phyloP scores from a whole-genome alignment of 2,888 invertebrate genomes.

The Trimorus sp. region DNA sequence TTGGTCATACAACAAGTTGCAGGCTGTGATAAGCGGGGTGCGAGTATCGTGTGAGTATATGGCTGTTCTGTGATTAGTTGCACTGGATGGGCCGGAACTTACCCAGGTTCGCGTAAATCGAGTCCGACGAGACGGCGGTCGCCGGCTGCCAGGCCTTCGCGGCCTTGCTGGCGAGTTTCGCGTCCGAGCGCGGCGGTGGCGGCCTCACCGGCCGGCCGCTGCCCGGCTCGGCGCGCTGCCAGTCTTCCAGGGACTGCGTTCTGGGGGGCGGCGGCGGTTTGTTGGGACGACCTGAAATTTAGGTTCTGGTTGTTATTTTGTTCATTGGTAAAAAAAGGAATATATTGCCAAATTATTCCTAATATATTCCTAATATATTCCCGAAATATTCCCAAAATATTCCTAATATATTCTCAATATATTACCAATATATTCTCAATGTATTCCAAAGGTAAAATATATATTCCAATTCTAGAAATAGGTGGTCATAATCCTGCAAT shows the following conservation, averaged over 20 bases:
- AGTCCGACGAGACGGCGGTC: conserved; percentile 73
- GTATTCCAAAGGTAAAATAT: no score
- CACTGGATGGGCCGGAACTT: conserved; percentile 82
- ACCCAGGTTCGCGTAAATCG: conserved; percentile 91
- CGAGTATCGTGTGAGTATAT: conserved; percentile 75
- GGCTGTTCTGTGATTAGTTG: conserved; percentile 77
- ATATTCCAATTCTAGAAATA: no score
- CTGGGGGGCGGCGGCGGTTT: conserved; percentile 91
- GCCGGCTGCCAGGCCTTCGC: conserved; percentile 65
- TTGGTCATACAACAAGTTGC: conserved; percentile 69
- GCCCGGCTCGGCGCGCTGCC: conserved; percentile 81
- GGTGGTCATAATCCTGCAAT: no score
- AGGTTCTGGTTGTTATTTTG: no score
- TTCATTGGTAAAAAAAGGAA: no score
- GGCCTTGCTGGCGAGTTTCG: conserved; percentile 78
- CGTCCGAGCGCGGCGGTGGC: conserved; percentile 84
- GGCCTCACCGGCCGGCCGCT: conserved; percentile 86
- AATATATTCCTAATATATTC: no score
- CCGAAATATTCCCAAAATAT: no score
- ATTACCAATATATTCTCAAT: no score
- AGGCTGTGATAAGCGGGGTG: conserved; percentile 73
- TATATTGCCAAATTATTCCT: no score
- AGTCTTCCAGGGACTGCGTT: conserved; percentile 82
- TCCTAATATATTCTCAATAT: no score
- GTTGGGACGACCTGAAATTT: conserved; percentile 82